Base-by-base conservation (phyloP, 2,113 vertebrate species). In the Phylloscopus trochiloides region DNA sequence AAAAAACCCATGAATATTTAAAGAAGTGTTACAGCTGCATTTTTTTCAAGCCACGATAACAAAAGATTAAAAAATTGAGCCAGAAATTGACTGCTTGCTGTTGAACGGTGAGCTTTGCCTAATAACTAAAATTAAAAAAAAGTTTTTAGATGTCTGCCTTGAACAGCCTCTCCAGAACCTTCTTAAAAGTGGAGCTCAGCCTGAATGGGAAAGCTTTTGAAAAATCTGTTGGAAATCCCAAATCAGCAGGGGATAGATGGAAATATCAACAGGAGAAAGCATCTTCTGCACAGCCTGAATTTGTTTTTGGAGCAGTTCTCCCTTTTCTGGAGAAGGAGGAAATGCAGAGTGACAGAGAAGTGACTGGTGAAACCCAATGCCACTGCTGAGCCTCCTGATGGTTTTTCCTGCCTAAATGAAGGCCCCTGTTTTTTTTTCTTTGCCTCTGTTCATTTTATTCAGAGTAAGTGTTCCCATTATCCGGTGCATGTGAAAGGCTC, bases 91-190 rank as follows among this genome's bases (percentile, higher is more conserved):
- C 76, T 74, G 0, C 58, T 91, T 90, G 51, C 59, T 71, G 4
- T 79, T 92, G 70, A 95, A 63, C 36, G 22, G 38, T 63, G 74
- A 95, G 61, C 52, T 94, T 75, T 94, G 52, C 70, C 54, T 93
- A 55, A 85, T 48, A 74, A 66, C 70, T 55, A 88, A 31, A 94
- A 90, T 34, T 9, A 28, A 40, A 78, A 36, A 40, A 73, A 81
- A 74, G 25, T 58, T 90, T 80, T 72, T 48, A 16, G 12, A 3
- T 34, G 58, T 66, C 26, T 91, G 63, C 86, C 50, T 88, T 61
- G 50, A 71, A 72, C 59, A 22, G 5, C 20, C 38, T 62, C 62
- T 89, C 48, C 67, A 74, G 63, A 93, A 95, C 51, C 40, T 38
- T 70, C 61, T 85, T 54, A 29, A n/a, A 87, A 97, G 32, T 7